phyloP scores from a whole-genome alignment of 2,888 invertebrate species.

The Caenorhabditis uteleia region DNA sequence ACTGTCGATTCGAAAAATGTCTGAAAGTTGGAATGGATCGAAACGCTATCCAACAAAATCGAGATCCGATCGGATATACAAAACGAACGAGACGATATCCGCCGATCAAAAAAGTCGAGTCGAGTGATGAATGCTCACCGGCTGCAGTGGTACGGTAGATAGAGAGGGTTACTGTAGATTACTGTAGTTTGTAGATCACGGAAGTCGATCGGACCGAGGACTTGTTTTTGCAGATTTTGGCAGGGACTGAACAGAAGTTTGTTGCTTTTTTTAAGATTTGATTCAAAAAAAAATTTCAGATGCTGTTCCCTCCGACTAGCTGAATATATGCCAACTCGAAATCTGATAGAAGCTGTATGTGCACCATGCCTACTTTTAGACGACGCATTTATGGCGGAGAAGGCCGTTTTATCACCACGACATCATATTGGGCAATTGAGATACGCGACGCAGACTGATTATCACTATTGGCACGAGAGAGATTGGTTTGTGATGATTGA shows the following conservation, averaged over 20 bases:
- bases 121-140: conserved; percentile 48
- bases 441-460: conserved; percentile 59
- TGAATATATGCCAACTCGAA: conserved; percentile 31
- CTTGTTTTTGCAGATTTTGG: conserved; percentile 10
- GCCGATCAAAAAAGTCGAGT: conserved; percentile 45
- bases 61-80: conserved; percentile 69
- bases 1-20: conserved; percentile 65
- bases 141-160: conserved; percentile 1
- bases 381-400: conserved; percentile 38
- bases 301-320: conserved; percentile 39
- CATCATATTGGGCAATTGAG: conserved; percentile 30
- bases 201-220: conserved; percentile 21
- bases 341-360: conserved; percentile 43
- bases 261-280: neutral
- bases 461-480: conserved; percentile 66
- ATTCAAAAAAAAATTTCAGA: neutral
- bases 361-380: conserved; percentile 42
- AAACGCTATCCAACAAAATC: conserved; percentile 67
- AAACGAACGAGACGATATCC: conserved; percentile 67
- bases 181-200: no score
- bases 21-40: conserved; percentile 58
- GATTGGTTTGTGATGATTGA: conserved; percentile 68
- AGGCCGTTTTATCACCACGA: conserved; percentile 28
- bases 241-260: conserved; percentile 20
- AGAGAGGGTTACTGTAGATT: no score